phyloP scores from a whole-genome alignment of 2,888 invertebrate genomes.

The Erebia aethiops region DNA sequence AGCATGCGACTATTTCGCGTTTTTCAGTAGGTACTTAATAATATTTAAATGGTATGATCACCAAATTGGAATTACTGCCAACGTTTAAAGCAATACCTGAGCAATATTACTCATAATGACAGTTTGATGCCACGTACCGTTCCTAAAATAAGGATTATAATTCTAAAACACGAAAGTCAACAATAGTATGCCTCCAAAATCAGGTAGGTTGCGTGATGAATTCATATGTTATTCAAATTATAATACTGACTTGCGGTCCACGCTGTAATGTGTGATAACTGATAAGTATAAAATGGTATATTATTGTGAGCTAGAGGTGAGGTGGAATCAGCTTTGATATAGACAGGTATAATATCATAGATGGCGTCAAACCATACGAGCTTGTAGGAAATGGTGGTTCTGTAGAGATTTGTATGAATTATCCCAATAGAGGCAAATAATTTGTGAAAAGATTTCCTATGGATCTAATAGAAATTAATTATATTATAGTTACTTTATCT shows the following conservation, averaged over 20 bases:
- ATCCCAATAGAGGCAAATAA: constrained; percentile 8
- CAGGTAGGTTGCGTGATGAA: not conserved
- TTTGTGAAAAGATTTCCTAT: constrained; percentile 7
- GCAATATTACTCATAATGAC: too few species aligned
- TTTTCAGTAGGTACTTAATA: not conserved
- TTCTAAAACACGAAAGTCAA: too few species aligned
- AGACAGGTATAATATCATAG: constrained; percentile 60
- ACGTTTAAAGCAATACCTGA: too few species aligned
- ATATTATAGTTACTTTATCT: not conserved
- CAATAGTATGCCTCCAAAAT: not conserved
- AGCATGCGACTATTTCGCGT: not conserved
- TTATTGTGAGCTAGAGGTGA: constrained; percentile 59
- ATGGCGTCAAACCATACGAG: constrained; percentile 66
- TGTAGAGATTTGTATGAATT: constrained; percentile 35
- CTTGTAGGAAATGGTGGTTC: constrained; percentile 74
- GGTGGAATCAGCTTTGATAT: constrained; percentile 60
- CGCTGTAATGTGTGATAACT: not conserved
- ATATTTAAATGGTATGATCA: not conserved
- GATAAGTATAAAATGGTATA: constrained; percentile 47
- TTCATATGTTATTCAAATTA: not conserved
- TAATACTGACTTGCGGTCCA: not conserved
- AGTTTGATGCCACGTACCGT: too few species aligned
- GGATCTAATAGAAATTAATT: not conserved
- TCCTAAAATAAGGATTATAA: too few species aligned
- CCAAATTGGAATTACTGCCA: not conserved